Base-by-base conservation (phyloP, 2,113 vertebrate genomes). In the Catharus bicknelli region DNA sequence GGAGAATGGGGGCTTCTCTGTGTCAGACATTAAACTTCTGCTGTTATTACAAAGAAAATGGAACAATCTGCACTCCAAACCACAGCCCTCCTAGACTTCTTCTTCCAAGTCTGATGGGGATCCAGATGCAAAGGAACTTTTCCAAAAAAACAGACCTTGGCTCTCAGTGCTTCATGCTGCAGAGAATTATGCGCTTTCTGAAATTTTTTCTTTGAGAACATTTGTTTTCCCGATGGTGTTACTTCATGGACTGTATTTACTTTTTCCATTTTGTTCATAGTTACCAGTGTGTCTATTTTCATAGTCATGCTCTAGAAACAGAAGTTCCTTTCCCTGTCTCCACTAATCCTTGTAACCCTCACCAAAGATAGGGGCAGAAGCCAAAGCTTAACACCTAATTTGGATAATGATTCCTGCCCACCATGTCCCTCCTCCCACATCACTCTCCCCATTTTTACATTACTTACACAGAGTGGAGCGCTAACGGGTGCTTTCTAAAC, bases 91-190 rank as follows among this genome's bases (percentile, higher is more conserved):
- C 90, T 96, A 94, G 88, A 75, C 63, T 88, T 69, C 82, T 95
- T n/a, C 78, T 94, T 97, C 96, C 96, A 97, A 93, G 90, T 73
- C 88, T 86, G 89, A 43, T 91, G 91, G 55, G 83, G 82, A 96
- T 96, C 96, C 97, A 97, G 94, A 97, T 95, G 90, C 81, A 90
- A 83, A 95, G 95, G 76, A 96, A 96, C 93, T 75, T 93, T 97
- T 97, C 96, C 96, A 97, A 58, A 95, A 86, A 93, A 79, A 2
- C 90, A 94, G 83, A 74, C 84, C 69, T 96, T 97, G 97, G 92
- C 94, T 91, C 83, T 91, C 57, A 86, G 10, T 75, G 48, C 69
- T 90, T 94, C 88, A 95, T 80, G 68, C 96, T 97, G 83, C 77
- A 96, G 90, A 94, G 91, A 95, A 95, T 85, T 92, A 82, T 92